Conservation (phyloP, 2,113 vertebrate species). For the Mesitornis unicolor region DNA sequence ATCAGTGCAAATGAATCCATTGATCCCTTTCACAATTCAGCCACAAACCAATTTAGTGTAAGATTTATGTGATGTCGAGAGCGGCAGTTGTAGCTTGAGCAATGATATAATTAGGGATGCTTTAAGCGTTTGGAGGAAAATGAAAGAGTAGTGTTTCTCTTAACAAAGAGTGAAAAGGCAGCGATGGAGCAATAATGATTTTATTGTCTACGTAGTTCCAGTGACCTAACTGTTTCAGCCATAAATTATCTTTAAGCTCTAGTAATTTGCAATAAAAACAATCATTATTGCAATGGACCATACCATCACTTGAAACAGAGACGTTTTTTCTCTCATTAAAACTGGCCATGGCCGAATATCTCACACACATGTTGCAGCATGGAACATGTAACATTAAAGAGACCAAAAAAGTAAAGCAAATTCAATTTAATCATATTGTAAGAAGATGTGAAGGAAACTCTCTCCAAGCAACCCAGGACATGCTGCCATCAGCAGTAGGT, state of each 20-base stretch:
- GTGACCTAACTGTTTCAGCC: conserved; percentile 54
- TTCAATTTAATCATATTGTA: not conserved
- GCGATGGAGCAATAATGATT: conserved; percentile 40
- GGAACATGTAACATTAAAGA: not conserved
- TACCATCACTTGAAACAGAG: not conserved
- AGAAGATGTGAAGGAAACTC: not conserved
- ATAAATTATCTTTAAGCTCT: conserved; percentile 51
- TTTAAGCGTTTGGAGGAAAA: conserved; percentile 58
- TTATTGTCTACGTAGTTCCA: conserved; percentile 37
- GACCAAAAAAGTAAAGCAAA: not conserved
- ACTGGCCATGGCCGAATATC: not conserved
- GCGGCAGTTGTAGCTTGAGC: conserved; percentile 64
- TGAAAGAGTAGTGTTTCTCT: conserved; percentile 29
- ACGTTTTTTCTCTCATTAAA: not conserved
- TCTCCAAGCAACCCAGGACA: not conserved
- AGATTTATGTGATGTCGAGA: conserved; percentile 82
- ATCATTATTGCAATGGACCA: not conserved
- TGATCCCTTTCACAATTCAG: conserved; percentile 81
- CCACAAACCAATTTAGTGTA: conserved; percentile 80
- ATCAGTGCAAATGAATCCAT: conserved; percentile 86
- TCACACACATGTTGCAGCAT: not conserved
- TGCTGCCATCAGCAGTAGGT: not conserved
- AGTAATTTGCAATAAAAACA: conserved; percentile 30
- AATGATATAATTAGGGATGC: conserved; percentile 73
- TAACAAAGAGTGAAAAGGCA: conserved; percentile 49